A percentile compares a stretch with the other conserved stretches of the same genome.
phyloP scores from a whole-genome alignment of 2,113 vertebrate species.

The Ameiurus melas region DNA sequence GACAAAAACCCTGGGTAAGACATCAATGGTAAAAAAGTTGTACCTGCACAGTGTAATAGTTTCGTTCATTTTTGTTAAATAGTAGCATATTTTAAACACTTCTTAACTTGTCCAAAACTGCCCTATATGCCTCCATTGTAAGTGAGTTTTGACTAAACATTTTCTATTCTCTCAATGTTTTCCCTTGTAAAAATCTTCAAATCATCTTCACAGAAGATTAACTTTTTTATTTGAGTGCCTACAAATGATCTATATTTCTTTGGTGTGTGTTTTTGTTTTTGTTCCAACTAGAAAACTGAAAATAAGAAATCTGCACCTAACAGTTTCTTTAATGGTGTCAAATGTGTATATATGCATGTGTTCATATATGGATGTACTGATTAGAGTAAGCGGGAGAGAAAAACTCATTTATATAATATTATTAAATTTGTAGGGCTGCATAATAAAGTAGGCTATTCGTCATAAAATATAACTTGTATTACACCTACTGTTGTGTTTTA shows the following conservation, averaged over 20 bases:
- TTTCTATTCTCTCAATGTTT: not conserved
- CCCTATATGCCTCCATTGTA: not conserved
- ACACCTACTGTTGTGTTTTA: too few species aligned
- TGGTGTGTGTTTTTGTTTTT: not conserved
- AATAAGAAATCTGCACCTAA: not conserved
- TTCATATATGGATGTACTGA: not conserved
- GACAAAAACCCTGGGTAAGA: constrained; percentile 92
- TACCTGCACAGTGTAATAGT: not conserved
- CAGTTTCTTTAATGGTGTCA: not conserved
- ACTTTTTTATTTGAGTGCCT: not conserved
- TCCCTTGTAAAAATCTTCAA: not conserved
- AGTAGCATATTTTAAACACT: not conserved
- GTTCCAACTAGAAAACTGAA: not conserved
- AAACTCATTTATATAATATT: not conserved
- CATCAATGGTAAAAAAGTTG: not conserved
- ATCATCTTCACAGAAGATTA: not conserved
- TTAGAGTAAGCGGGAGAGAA: not conserved
- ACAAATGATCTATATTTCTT: not conserved
- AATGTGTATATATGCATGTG: not conserved
- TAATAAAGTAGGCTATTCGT: not conserved
- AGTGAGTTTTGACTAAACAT: not conserved
- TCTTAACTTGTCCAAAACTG: not conserved
- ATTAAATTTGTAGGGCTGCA: not conserved
- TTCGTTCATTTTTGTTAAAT: not conserved
- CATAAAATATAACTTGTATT: not conserved